Evolutionary conservation across 2,797 vertebrate genomes (phyloP).

Genomic region (Acomys russatus): DNA sequence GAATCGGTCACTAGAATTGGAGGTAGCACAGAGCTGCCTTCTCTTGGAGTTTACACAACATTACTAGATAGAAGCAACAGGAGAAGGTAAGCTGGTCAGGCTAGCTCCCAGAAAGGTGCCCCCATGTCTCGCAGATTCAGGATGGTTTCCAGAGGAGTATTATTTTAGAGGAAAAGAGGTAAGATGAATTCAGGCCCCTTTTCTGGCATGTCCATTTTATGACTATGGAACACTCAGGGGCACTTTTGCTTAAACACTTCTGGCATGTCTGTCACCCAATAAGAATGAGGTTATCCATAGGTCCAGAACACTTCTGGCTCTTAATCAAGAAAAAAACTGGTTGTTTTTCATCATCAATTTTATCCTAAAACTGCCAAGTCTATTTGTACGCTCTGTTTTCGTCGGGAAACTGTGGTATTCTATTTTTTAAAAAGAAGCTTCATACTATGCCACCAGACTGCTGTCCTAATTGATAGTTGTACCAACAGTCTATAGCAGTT

Average conservation of each 20-base stretch:
- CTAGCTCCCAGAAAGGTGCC: no score
- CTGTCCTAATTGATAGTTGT: neutral
- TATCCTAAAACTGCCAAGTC: neutral
- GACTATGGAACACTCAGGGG: neutral
- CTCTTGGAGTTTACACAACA: no score
- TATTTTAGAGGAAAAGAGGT: neutral
- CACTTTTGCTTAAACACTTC: neutral
- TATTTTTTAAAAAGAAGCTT: no score
- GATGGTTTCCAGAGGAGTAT: neutral
- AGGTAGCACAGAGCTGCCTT: neutral
- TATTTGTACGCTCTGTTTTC: neutral
- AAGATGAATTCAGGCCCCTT: neutral
- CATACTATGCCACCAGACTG: neutral
- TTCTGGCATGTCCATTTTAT: neutral
- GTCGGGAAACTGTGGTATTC: neutral
- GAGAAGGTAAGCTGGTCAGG: neutral
- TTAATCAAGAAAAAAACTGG: neutral
- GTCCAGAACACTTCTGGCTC: neutral
- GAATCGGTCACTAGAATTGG: fast-evolving
- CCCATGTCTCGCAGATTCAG: neutral
- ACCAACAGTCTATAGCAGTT: neutral
- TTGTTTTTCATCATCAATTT: neutral
- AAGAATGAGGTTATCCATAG: neutral
- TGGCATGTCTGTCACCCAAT: neutral
- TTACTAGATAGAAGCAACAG: neutral